Evolutionary conservation across 2,888 invertebrate species (phyloP).

Genomic region (Leucophenga montana): DNA sequence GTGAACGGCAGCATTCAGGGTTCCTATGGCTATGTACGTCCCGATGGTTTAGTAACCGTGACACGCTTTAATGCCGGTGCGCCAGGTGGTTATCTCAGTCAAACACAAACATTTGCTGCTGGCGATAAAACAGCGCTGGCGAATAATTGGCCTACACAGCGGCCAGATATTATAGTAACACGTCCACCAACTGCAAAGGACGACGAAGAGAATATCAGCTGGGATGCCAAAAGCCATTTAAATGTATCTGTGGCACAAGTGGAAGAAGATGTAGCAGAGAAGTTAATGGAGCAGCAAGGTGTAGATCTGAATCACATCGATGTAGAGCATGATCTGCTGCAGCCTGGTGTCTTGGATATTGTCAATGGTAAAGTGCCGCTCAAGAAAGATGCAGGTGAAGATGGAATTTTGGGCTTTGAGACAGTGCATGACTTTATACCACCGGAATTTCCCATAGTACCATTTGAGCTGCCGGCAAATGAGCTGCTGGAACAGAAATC

Average conservation of each 20-base stretch:
- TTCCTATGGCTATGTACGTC: constrained; percentile 81
- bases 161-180: constrained; percentile 43
- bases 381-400: constrained; percentile 32
- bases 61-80: constrained; percentile 79
- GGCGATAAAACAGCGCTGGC: constrained; percentile 44
- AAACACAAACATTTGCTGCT: constrained; percentile 51
- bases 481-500: constrained; percentile 9
- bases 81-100: constrained; percentile 75
- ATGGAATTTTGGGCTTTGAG: constrained; percentile 49
- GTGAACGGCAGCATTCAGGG: constrained; percentile 83
- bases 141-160: constrained; percentile 57
- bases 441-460: constrained; percentile 60
- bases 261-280: constrained; percentile 52
- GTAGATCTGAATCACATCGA: constrained; percentile 60
- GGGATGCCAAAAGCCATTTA: constrained; percentile 56
- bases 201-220: constrained; percentile 38
- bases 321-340: constrained; percentile 55
- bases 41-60: constrained; percentile 77
- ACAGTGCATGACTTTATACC: constrained; percentile 63
- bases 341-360: constrained; percentile 60
- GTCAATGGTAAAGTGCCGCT: constrained; percentile 59
- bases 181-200: constrained; percentile 28
- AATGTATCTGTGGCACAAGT: constrained; percentile 60
- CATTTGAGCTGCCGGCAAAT: constrained; percentile 61
- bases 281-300: constrained; percentile 59